Conservation (phyloP, 1,140 invertebrate genomes). For the Dreissena rostriformis region DNA sequence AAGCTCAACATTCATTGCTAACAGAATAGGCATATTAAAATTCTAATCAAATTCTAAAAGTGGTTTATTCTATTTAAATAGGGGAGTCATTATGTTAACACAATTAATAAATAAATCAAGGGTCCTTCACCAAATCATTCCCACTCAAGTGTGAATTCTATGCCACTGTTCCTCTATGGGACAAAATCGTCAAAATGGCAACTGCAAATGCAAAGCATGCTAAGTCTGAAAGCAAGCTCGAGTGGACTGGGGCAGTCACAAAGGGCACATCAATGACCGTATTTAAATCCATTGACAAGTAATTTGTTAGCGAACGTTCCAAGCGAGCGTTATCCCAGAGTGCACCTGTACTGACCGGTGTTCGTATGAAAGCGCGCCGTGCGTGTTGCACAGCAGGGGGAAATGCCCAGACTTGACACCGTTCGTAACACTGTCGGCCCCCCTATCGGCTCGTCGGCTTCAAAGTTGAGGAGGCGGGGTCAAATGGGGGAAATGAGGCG, state of each 20-base stretch:
- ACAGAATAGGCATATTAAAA: no score
- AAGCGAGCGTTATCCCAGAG: not conserved
- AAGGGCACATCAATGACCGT: constrained; percentile 16
- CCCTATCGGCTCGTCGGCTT: no score
- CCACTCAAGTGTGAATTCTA: constrained; percentile 14
- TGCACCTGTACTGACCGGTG: constrained; percentile 27
- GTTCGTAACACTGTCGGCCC: constrained; percentile 7
- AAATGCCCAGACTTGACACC: not conserved
- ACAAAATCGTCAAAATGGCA: constrained; percentile 18
- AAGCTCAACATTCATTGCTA: no score
- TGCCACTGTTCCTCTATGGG: constrained; percentile 30
- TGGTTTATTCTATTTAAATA: no score
- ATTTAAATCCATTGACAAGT: constrained; percentile 29
- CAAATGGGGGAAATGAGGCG: no score
- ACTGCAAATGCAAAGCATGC: constrained; percentile 27
- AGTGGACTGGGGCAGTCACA: constrained; percentile 23
- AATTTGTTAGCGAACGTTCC: constrained; percentile 45
- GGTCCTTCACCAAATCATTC: constrained; percentile 24
- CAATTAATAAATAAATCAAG: constrained; percentile 36
- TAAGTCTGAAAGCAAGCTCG: constrained; percentile 27
- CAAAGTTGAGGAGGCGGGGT: no score
- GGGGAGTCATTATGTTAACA: not conserved
- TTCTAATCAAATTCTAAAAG: no score
- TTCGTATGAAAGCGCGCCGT: constrained; percentile 18
- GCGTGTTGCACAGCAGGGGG: constrained; percentile 22